Evolutionary conservation across 2,888 invertebrate species (phyloP), one percentile per base, ranked within the genome.

Genomic region (Tribolium freemani): DNA sequence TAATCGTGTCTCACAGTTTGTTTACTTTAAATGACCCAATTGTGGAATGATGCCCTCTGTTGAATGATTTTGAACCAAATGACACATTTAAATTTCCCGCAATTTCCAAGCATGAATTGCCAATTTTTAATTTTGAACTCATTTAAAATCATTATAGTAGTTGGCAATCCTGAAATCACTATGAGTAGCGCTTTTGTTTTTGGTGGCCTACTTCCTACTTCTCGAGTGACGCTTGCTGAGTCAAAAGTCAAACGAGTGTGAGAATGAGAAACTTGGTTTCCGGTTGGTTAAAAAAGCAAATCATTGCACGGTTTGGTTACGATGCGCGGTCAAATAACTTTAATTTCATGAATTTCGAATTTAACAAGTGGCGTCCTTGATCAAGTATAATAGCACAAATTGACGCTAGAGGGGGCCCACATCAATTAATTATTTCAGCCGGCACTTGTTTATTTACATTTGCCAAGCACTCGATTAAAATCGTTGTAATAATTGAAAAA

Each of bases 401-500:
- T 0, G 8, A 50, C 45, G 38, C n/a, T 38, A 21, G 21, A 20
- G n/a, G n/a, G n/a, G 38, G 26, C 30, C 44, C 64, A 64, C 38
- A 2, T 53, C 64, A 64, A 6, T 11, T 50, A 21, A 30, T 46
- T 54, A 64, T 38, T 64, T 64, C 44, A 4, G 45, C 11, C 53
- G 26, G 11, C 45, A 11, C 13, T 51, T 64, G 64, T 64, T 64
- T 64, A 64, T 64, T 64, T 64, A 64, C 53, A 44, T 54, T 64
- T 64, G 10, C 11, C 5, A 30, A 46, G 21, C 26, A 46, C 11
- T 16, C 50, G 38, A 51, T 31, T n/a, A 48, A 63, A 48, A 26
- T 45, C 46, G 48, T 30, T 48, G n/a, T 10, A 26, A 16, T 16
- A 21, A 56, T n/a, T 30, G 20, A n/a, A 20, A 16, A 16, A 60